phyloP scores from a whole-genome alignment of 2,113 vertebrate species.

The Reinhardtius hippoglossoides region DNA sequence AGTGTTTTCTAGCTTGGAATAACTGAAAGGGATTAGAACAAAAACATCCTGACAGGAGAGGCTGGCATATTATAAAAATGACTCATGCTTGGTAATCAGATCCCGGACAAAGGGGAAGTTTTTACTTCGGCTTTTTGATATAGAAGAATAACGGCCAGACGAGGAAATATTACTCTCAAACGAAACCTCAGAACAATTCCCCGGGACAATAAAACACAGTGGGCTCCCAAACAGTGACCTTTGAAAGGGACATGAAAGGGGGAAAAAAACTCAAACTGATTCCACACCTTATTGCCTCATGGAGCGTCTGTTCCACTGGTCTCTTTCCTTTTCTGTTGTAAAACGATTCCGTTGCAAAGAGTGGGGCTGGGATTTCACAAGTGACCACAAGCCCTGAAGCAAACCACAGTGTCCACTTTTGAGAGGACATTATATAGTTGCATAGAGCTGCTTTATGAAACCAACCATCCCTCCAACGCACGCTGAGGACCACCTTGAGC shows the following conservation, averaged over 20 bases:
- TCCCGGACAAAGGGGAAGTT: slow-evolving; percentile 69
- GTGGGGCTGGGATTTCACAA: slow-evolving; percentile 59
- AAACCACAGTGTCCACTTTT: slow-evolving; percentile 59
- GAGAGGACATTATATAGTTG: slow-evolving; percentile 22
- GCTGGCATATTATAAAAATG: slow-evolving; percentile 58
- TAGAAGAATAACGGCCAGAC: slow-evolving; percentile 58
- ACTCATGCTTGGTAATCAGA: slow-evolving; percentile 73
- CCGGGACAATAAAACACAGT: slow-evolving; percentile 66
- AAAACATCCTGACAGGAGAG: slow-evolving; percentile 73
- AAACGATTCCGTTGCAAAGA: slow-evolving; percentile 60
- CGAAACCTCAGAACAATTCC: slow-evolving; percentile 62
- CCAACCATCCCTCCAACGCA: slow-evolving; percentile 48
- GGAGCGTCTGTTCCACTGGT: slow-evolving; percentile 36
- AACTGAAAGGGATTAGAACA: slow-evolving; percentile 64
- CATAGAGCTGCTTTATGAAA: slow-evolving; percentile 48
- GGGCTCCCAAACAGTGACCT: slow-evolving; percentile 65
- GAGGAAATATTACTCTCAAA: slow-evolving; percentile 67
- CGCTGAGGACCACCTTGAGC: slow-evolving; percentile 73
- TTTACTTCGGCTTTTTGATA: slow-evolving; percentile 70
- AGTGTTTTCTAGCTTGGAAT: slow-evolving; percentile 63
- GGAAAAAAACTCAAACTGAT: slow-evolving; percentile 25
- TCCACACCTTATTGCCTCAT: slow-evolving; percentile 48
- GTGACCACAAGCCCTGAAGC: slow-evolving; percentile 60
- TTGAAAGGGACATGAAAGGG: slow-evolving; percentile 28
- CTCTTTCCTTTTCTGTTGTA: slow-evolving; percentile 58